Evolutionary conservation across 1,140 invertebrate species (phyloP), one percentile per base, ranked within the genome.

Genomic region (Cherax destructor): DNA sequence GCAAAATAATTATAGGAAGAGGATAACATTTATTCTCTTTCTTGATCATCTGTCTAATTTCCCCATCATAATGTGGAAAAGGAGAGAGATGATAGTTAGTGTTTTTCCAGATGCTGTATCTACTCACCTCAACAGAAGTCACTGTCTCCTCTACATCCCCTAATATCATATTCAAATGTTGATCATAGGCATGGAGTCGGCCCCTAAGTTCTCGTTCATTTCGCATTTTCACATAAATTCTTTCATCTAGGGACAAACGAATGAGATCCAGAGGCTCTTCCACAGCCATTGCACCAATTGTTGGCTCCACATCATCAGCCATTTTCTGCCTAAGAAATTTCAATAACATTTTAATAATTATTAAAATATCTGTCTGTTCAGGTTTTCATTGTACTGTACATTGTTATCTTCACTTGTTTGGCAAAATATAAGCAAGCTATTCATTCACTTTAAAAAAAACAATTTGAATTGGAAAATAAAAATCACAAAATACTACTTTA

Each of bases 221-320:
- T 87, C 98, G 96, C 98, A 99, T 99, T 96, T 99, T 99, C 0
- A 99, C 99, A 94, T 99, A 99, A 94, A 99, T 99, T 94, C 98
- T 96, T 95, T 99, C 99, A 95, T 99, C 99, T 92, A 99, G 96
- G 95, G 98, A 99, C 5, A 99, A 95, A 91, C 98, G 96, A 93
- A 99, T 98, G 47, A 99, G 95, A 96, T 99, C 99, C 49, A 99
- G 95, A 0, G 99, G 99, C 94, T 99, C 99, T 95, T 99, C 99
- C 1, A 99, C 97, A 85, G 97, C 92, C 79, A 92, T 92, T 24
- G 92, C 91, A 21, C 91, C 88, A 13, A 84, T 86, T 50, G 86
- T 92, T 84, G 77, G 72, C 13, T 91, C 91, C 77, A 85, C 91
- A 78, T 91, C 92, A 24, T 93, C 89, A 21, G 91, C 91, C 91